These are phyloP conservation scores for Nebria salina DNA, from an alignment of 2,888 invertebrate species.

Conservation along the genomic window DNA sequence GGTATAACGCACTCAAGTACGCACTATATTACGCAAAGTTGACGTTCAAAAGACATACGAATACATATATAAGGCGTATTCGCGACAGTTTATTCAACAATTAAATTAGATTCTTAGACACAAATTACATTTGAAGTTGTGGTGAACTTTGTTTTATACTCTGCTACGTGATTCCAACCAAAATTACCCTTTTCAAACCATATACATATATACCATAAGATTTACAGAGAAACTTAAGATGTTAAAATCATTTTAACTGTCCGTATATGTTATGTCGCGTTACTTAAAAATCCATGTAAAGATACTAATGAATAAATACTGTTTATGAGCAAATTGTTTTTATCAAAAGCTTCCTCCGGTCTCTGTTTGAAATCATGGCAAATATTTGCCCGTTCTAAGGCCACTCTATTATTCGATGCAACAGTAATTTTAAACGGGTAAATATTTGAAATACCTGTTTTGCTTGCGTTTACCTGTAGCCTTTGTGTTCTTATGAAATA, in stretches of 20 bases:
- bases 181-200: neutral
- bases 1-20: neutral
- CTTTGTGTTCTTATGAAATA: neutral
- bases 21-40: neutral
- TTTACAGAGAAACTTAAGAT: neutral
- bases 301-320: neutral
- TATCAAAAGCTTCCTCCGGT: neutral
- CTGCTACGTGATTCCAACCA: neutral
- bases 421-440: neutral
- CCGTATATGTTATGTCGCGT: neutral
- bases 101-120: neutral
- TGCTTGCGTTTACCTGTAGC: neutral
- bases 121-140: slow-evolving; percentile 1
- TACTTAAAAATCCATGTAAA: neutral
- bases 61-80: neutral
- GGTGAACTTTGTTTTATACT: neutral
- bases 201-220: neutral
- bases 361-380: neutral
- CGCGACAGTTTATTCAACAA: neutral
- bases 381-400: slow-evolving; percentile 1
- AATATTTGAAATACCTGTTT: slow-evolving; percentile 1
- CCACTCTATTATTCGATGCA: neutral
- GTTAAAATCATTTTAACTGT: neutral
- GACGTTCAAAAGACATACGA: neutral
- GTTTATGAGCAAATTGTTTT: too few relatives aligned